A percentile compares a stretch with the other conserved stretches of the same genome.
Conservation (phyloP, 2,797 vertebrate species). For the Macroramphosus scolopax region DNA sequence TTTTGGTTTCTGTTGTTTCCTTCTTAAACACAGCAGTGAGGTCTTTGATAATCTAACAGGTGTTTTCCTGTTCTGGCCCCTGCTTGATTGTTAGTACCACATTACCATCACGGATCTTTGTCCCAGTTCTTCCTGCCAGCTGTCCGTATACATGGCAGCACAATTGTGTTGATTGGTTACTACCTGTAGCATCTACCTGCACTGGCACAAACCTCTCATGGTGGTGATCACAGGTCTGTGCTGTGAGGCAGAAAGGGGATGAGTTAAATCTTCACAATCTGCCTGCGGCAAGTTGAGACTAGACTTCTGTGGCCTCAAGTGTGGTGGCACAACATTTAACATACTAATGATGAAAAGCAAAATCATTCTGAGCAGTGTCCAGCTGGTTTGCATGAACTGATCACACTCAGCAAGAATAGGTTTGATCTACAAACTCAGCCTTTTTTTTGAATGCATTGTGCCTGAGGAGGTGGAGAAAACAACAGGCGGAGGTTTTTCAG, state of each 20-base stretch:
- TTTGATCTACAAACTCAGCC: too few relatives aligned
- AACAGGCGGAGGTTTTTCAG: slow-evolving; percentile 76
- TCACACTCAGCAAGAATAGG: neutral
- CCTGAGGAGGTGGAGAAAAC: too few relatives aligned
- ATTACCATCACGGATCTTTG: neutral
- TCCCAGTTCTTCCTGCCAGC: too few relatives aligned
- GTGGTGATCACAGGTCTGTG: too few relatives aligned
- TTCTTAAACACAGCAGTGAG: slow-evolving; percentile 8
- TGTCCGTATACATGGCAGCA: slow-evolving; percentile 5
- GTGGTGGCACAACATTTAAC: slow-evolving; percentile 37
- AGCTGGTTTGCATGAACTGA: slow-evolving; percentile 16
- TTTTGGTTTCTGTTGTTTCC: neutral
- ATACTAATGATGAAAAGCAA: slow-evolving; percentile 28
- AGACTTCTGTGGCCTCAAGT: slow-evolving; percentile 48
- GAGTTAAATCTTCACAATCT: neutral
- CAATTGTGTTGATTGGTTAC: slow-evolving; percentile 24
- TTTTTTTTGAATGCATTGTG: too few relatives aligned
- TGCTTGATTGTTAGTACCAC: too few relatives aligned
- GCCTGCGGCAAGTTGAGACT: slow-evolving; percentile 39
- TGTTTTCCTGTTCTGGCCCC: slow-evolving; percentile 23
- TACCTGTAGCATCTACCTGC: too few relatives aligned
- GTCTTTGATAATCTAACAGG: slow-evolving; percentile 17
- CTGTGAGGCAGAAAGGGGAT: too few relatives aligned
- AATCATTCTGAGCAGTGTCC: slow-evolving; percentile 24
- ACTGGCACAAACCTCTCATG: too few relatives aligned